These are phyloP conservation scores for Eubucco bourcierii DNA, from an alignment of 2,113 vertebrate species.

Conservation along the genomic window DNA sequence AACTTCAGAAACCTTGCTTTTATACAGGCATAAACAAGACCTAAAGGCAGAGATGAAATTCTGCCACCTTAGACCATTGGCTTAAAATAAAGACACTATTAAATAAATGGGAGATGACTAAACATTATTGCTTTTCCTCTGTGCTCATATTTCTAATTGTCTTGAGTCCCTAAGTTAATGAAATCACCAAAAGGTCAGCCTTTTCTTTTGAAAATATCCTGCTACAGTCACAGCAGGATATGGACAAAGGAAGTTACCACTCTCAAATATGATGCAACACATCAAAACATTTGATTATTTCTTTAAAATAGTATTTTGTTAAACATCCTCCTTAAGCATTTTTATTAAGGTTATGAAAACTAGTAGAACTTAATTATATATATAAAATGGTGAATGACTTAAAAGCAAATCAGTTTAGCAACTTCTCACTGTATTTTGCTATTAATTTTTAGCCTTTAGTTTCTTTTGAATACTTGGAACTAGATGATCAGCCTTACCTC, in stretches of 20 bases:
- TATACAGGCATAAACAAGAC: not conserved
- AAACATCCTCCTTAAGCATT: not conserved
- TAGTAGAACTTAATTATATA: not conserved
- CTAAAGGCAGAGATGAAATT: not conserved
- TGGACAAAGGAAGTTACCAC: not conserved
- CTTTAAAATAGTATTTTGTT: not conserved
- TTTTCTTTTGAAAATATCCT: not conserved
- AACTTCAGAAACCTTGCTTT: not conserved
- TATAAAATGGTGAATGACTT: not conserved
- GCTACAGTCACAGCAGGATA: constrained; percentile 12
- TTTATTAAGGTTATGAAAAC: not conserved
- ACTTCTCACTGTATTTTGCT: not conserved
- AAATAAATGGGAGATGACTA: not conserved
- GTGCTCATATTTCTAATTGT: constrained; percentile 47
- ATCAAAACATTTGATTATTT: not conserved
- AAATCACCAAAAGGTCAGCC: constrained; percentile 36
- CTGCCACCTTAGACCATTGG: not conserved
- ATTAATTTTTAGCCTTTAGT: not conserved
- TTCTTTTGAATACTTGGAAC: not conserved
- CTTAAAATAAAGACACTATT: not conserved
- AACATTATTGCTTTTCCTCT: constrained; percentile 13
- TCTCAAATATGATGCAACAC: constrained; percentile 16
- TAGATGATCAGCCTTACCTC: no score
- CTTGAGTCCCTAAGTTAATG: constrained; percentile 33
- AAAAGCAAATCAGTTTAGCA: not conserved